These are phyloP conservation scores for Resseliella maxima DNA, from an alignment of 2,888 invertebrate genomes.

Conservation along the genomic window DNA sequence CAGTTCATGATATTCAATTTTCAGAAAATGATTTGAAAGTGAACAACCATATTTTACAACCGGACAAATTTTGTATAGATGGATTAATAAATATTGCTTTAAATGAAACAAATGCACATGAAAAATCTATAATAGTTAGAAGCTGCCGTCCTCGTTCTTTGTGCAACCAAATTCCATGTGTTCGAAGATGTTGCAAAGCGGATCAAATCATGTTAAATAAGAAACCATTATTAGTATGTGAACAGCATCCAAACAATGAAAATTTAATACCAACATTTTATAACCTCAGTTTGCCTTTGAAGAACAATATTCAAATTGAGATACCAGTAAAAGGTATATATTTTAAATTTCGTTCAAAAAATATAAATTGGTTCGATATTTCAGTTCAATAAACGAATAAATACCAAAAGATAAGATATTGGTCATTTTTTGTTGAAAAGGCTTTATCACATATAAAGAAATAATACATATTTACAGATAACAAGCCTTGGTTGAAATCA, in stretches of 20 bases:
- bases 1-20: constrained; percentile 61
- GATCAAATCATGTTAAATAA: constrained; percentile 62
- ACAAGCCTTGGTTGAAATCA: background rate
- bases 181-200: constrained; percentile 65
- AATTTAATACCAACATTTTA: constrained; percentile 61
- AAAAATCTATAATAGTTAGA: constrained; percentile 56
- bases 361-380: too few species aligned
- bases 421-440: background rate
- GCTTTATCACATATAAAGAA: background rate
- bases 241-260: background rate
- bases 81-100: constrained; percentile 60
- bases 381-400: too few species aligned
- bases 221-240: constrained; percentile 62
- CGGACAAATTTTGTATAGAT: constrained; percentile 64
- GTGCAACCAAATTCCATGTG: constrained; percentile 64
- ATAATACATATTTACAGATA: background rate
- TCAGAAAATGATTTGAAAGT: constrained; percentile 56
- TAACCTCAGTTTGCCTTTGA: constrained; percentile 60
- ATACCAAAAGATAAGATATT: background rate
- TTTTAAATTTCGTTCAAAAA: background rate
- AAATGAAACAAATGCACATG: background rate
- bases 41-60: constrained; percentile 58
- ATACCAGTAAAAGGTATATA: background rate
- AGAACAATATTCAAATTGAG: background rate
- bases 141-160: constrained; percentile 59